Base-by-base conservation (phyloP, 2,797 vertebrate genomes). In the Acridotheres tristis region DNA sequence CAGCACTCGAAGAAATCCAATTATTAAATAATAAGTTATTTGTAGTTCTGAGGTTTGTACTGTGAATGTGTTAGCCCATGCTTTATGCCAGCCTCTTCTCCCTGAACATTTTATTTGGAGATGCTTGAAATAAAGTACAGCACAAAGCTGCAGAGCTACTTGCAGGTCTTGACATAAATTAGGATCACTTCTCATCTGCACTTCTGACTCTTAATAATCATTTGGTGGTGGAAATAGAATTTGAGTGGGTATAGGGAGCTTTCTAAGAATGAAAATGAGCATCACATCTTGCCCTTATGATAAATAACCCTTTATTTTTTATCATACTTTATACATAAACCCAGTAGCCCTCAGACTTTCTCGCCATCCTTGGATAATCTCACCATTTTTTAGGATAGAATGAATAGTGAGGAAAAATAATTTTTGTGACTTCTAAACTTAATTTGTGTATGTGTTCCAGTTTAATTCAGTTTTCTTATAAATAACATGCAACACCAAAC, bases 1-100 rank as follows among this genome's bases (percentile, higher is more conserved):
- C 82, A 95, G 89, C 55, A 68, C 81, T 93, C 4, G 0, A 91
- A 95, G 50, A 95, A 94, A 92, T 83, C 26, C 55, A 85, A 82
- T 81, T 78, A 92, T 85, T 58, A 91, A 88, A 88, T 82, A 91
- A 62, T 75, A 90, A 90, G 51, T 95, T 88, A 88, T 93, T 90
- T 90, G 66, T 95, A 53, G 87, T 86, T 88, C 69, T 82, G 90
- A 75, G 69, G 32, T 87, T 96, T 94, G 54, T 40, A 84, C n/a
- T 76, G 53, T 76, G 80, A 94, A 20, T 74, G n/a, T 27, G 47
- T 80, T 47, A 75, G 23, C 32, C 50, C 32, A 50, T n/a, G 14
- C 15, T 84, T 71, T 81, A 30, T 62, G 30, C 27, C 65, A 80
- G 25, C 11, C 53, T 85, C n/a, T 27, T 48, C n/a, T 80, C 43